These are phyloP conservation scores for Phyllostomus hastatus DNA, from an alignment of 2,113 vertebrate species.

Conservation along the genomic window DNA sequence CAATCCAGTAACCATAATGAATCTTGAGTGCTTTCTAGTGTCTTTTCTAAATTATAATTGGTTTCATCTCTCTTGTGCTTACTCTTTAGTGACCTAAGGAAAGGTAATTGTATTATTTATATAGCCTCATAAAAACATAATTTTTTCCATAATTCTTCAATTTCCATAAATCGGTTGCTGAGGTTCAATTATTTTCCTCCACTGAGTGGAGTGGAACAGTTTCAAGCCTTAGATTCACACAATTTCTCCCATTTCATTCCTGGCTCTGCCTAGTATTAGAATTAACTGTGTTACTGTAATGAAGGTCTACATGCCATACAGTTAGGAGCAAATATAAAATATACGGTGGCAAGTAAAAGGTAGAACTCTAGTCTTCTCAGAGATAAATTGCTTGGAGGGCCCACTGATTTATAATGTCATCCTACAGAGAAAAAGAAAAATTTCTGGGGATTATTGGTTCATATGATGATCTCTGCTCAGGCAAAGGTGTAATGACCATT, in stretches of 20 bases:
- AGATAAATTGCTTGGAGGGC: not conserved
- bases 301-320: not conserved
- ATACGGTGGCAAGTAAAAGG: not conserved
- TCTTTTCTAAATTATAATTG: conserved; percentile 49
- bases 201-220: not conserved
- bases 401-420: not conserved
- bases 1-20: not conserved
- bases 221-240: not conserved
- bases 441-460: not conserved
- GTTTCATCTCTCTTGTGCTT: conserved; percentile 19
- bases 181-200: conserved; percentile 31
- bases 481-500: not conserved
- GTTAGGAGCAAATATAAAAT: not conserved
- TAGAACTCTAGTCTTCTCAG: not conserved
- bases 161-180: conserved; percentile 23
- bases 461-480: not conserved
- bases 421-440: not conserved
- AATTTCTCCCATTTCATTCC: not conserved
- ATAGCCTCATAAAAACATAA: not conserved
- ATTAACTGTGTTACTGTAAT: not conserved
- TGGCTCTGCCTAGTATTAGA: not conserved
- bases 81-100: not conserved
- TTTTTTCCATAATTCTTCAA: conserved; percentile 5
- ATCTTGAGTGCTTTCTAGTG: not conserved
- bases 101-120: conserved; percentile 52